These are phyloP conservation scores for Patella depressa DNA, from an alignment of 2,888 invertebrate species.

Conservation along the genomic window DNA sequence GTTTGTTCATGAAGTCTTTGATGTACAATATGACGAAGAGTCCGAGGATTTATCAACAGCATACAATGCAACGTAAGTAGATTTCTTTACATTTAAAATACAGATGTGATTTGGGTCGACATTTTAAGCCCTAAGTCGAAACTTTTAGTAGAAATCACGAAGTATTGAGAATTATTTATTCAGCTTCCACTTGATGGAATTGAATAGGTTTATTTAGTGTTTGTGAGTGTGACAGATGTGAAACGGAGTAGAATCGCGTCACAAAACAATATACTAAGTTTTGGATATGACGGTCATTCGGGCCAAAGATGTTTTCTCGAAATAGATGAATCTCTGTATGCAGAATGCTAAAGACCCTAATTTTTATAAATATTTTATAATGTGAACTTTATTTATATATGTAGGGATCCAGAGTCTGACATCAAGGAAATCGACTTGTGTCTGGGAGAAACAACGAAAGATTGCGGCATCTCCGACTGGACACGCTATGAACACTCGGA, in stretches of 20 bases:
- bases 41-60: constrained; percentile 37
- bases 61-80: constrained; percentile 55
- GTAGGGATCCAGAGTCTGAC: constrained; percentile 56
- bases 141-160: too few relatives aligned
- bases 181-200: too few relatives aligned
- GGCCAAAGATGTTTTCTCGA: too few relatives aligned
- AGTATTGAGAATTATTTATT: too few relatives aligned
- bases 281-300: too few relatives aligned
- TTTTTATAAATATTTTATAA: background rate
- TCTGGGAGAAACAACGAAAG: constrained; percentile 46
- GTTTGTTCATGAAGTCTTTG: constrained; percentile 48
- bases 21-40: constrained; percentile 55
- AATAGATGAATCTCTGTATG: too few relatives aligned
- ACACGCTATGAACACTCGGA: constrained; percentile 20
- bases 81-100: background rate
- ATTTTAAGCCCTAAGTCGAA: too few relatives aligned
- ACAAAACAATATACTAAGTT: too few relatives aligned
- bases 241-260: too few relatives aligned
- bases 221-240: too few relatives aligned
- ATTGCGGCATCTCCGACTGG: constrained; percentile 47
- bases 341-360: too few relatives aligned
- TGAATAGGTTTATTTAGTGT: too few relatives aligned
- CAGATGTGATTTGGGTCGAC: background rate
- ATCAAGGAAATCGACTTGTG: constrained; percentile 44
- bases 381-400: constrained; percentile 20